Evolutionary conservation across 2,113 vertebrate species (phyloP), one percentile per base, ranked within the genome.

Genomic region (Campylorhamphus procurvoides): DNA sequence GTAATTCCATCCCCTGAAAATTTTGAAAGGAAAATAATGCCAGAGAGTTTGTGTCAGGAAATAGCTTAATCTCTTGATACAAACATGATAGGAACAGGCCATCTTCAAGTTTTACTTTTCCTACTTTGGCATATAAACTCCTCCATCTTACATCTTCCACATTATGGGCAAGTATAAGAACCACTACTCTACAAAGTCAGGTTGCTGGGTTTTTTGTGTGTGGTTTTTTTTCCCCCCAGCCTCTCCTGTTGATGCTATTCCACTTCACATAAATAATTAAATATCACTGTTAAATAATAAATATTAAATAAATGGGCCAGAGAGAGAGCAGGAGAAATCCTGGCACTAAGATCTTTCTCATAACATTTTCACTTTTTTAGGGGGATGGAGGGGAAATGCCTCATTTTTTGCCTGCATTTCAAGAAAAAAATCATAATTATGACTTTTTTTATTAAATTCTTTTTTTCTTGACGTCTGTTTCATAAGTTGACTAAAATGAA

Each of bases 241-340:
- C 67, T 92, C 68, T 94, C 80, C 90, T 89, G 82, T 81, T 94
- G 93, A 94, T 94, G 94, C 22, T 95, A 92, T 95, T 95, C 84
- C 80, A 64, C 89, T 94, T 94, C 93, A 87, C 84, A 96, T 97
- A 94, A 95, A 97, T 94, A 89, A 94, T 97, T 95, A 84, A 97
- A 93, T 95, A 92, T 95, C 92, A 37, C 92, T 96, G 88, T 92
- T 97, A 94, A 97, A 96, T 97, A 95, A 97, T 97, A 93, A 94
- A 96, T 96, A 96, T 95, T 94, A 90, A 97, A 90, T 96, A 97
- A 97, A 97, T 97, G 96, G 95, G 90, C 96, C 92, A 94, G 94
- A 92, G 95, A 97, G 95, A 92, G 81, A 74, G 74, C 33, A 87
- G 52, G 14, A 89, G 78, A 91, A 93, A 90, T 90, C 71, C 59